Conservation (phyloP, 2,888 invertebrate species). For the Hedya salicella region DNA sequence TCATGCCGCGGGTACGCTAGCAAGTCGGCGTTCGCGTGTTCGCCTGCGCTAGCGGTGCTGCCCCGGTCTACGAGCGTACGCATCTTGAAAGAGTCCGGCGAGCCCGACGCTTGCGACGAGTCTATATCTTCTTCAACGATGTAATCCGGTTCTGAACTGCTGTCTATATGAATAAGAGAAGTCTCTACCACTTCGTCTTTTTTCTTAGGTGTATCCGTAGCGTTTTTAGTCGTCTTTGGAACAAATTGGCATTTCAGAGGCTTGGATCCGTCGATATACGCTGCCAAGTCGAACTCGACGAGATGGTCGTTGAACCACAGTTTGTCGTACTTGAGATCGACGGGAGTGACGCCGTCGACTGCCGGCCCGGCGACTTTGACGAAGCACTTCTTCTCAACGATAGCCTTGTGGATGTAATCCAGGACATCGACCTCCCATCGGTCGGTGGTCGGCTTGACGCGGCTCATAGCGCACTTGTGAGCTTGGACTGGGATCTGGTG, state of each 20-base stretch:
- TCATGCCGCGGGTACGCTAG: constrained; percentile 11
- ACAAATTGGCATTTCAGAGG: constrained; percentile 32
- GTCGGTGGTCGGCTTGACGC: constrained; percentile 30
- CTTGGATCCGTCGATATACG: constrained; percentile 47
- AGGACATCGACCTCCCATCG: constrained; percentile 71
- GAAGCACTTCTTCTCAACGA: constrained; percentile 74
- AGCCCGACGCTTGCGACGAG: constrained; percentile 51
- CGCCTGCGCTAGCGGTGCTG: not conserved
- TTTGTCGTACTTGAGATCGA: constrained; percentile 43
- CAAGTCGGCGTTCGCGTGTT: not conserved
- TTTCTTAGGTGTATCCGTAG: not conserved
- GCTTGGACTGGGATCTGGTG: constrained; percentile 85
- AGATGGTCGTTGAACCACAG: constrained; percentile 54
- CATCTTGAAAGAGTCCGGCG: constrained; percentile 53
- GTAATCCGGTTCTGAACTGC: constrained; percentile 36
- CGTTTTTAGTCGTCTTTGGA: constrained; percentile 1
- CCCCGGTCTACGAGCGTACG: constrained; percentile 9
- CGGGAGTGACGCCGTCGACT: constrained; percentile 45
- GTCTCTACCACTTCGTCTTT: constrained; percentile 5
- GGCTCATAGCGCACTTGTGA: constrained; percentile 76
- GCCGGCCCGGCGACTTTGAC: constrained; percentile 62
- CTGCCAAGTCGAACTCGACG: constrained; percentile 48
- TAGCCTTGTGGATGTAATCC: constrained; percentile 76
- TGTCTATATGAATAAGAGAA: constrained; percentile 16
- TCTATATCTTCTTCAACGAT: constrained; percentile 46